These are phyloP conservation scores for Aplysia californica DNA, from an alignment of 1,140 invertebrate genomes.

Conservation along the genomic window DNA sequence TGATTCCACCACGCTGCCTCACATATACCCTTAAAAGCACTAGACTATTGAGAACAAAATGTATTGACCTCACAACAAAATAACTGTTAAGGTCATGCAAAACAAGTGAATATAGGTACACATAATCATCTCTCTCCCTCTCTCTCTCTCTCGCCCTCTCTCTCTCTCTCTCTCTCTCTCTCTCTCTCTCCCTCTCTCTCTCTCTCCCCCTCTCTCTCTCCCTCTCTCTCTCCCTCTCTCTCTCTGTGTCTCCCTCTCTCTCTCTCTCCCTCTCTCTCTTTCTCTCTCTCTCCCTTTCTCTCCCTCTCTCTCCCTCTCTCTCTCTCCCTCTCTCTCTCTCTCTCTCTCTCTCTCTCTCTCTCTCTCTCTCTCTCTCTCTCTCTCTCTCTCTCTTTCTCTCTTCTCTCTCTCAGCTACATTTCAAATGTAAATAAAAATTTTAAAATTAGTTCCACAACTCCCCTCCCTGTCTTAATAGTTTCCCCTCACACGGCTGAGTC, in stretches of 20 bases:
- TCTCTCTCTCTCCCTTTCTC: not conserved
- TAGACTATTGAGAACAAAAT: too few species aligned
- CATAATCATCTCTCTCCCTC: not conserved
- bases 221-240: not conserved
- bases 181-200: not conserved
- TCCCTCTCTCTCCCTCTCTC: not conserved
- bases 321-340: not conserved
- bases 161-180: not conserved
- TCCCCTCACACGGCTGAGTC: too few species aligned
- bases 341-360: not conserved
- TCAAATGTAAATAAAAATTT: too few species aligned
- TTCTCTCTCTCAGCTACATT: not conserved
- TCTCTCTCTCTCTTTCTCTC: not conserved
- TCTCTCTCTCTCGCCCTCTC: not conserved
- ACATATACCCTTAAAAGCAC: too few species aligned
- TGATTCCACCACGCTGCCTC: too few species aligned
- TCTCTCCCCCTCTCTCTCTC: not conserved
- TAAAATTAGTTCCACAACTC: too few species aligned
- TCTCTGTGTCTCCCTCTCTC: not conserved
- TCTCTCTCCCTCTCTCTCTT: not conserved
- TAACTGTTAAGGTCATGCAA: too few species aligned
- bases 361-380: not conserved
- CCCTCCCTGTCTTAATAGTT: too few species aligned
- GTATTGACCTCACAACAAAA: too few species aligned
- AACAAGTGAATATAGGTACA: too few species aligned